These are phyloP conservation scores for Lithobates pipiens DNA, from an alignment of 2,797 vertebrate species.

Conservation along the genomic window DNA sequence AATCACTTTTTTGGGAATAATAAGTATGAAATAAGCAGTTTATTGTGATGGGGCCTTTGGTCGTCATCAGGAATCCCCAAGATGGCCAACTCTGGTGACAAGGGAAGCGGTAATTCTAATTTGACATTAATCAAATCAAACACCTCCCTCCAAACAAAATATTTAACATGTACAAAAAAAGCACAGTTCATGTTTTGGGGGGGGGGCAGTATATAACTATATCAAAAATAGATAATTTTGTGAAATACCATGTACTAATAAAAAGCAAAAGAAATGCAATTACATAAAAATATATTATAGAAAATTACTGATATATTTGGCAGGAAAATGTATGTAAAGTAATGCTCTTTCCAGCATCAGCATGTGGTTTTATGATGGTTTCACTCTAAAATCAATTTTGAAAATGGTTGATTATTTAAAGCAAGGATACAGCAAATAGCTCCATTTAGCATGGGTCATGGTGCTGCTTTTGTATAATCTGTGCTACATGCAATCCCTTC, in stretches of 20 bases:
- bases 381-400: slow-evolving; percentile 35
- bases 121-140: no score
- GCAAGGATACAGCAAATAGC: slow-evolving; percentile 25
- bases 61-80: no score
- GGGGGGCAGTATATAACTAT: not conserved
- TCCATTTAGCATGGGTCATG: slow-evolving; percentile 33
- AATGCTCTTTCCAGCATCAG: not conserved
- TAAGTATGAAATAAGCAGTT: no score
- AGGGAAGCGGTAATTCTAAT: no score
- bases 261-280: not conserved
- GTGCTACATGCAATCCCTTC: not conserved
- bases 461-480: slow-evolving; percentile 35
- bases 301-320: slow-evolving; percentile 1
- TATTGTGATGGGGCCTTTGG: no score
- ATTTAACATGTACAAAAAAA: not conserved
- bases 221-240: not conserved
- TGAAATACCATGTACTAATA: no score
- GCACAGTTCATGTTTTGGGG: not conserved
- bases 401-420: slow-evolving; percentile 39
- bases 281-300: not conserved
- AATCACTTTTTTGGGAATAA: no score
- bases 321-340: not conserved
- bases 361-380: slow-evolving; percentile 6
- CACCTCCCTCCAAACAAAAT: no score
- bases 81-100: no score